These are phyloP conservation scores for Cyanoramphus novaezelandiae DNA, from an alignment of 2,113 vertebrate genomes.

Conservation along the genomic window DNA sequence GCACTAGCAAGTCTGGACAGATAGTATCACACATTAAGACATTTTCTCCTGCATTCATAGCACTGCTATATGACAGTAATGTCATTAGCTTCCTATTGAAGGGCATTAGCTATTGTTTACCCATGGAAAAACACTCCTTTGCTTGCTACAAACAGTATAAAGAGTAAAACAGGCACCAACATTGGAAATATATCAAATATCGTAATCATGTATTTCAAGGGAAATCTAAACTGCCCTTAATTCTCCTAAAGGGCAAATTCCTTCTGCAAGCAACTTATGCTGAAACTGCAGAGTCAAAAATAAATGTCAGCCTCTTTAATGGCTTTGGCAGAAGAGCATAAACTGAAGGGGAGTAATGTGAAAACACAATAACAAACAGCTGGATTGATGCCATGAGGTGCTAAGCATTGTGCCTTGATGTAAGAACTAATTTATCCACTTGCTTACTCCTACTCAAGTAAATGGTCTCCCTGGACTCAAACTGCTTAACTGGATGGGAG, in stretches of 20 bases:
- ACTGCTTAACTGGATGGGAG: constrained; percentile 36
- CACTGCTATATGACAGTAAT: background rate
- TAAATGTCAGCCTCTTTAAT: background rate
- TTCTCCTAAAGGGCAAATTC: constrained; percentile 23
- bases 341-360: background rate
- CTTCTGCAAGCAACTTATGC: background rate
- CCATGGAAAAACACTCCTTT: background rate
- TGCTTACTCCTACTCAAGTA: constrained; percentile 34
- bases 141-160: background rate
- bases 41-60: background rate
- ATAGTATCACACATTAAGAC: background rate
- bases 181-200: background rate
- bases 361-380: constrained; percentile 36
- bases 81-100: background rate
- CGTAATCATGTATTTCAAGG: background rate
- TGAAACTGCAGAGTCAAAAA: constrained; percentile 40
- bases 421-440: constrained; percentile 40
- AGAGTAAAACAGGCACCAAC: background rate
- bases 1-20: background rate
- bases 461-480: constrained; percentile 28
- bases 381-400: constrained; percentile 18
- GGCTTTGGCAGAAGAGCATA: constrained; percentile 13
- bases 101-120: background rate
- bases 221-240: background rate
- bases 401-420: background rate